Conservation (phyloP, 2,797 vertebrate species). For the Brotula barbata region DNA sequence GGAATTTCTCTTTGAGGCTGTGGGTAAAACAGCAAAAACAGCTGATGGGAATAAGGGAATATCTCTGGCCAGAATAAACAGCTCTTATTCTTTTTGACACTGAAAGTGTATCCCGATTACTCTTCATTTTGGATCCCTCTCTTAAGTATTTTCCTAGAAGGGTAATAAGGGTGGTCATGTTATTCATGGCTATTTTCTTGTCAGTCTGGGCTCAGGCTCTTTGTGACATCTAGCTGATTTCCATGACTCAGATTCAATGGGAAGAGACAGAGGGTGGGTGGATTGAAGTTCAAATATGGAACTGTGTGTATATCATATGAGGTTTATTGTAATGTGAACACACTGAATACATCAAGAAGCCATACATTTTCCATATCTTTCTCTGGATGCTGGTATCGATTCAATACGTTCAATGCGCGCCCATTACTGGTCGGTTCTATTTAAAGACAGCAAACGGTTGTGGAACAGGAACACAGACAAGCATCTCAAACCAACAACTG, state of each 20-base stretch:
- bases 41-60: conserved; percentile 60
- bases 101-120: conserved; percentile 70
- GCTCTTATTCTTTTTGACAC: conserved; percentile 71
- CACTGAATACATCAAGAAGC: conserved; percentile 46
- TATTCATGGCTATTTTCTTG: conserved; percentile 80
- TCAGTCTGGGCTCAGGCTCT: conserved; percentile 70
- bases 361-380: conserved; percentile 29
- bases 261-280: conserved; percentile 60
- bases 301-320: conserved; percentile 46
- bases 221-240: conserved; percentile 72
- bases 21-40: conserved; percentile 50
- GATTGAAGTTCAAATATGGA: conserved; percentile 65
- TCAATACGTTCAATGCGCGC: conserved; percentile 48
- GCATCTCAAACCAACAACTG: conserved; percentile 26
- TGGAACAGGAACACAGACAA: conserved; percentile 26
- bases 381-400: conserved; percentile 47
- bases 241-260: conserved; percentile 65
- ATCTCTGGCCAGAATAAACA: conserved; percentile 59
- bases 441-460: conserved; percentile 28
- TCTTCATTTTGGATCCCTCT: conserved; percentile 68
- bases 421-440: conserved; percentile 17
- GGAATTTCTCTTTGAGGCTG: conserved; percentile 44
- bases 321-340: conserved; percentile 44
- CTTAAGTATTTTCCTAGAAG: conserved; percentile 74
- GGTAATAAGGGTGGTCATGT: conserved; percentile 77